These are phyloP conservation scores for Condylura cristata DNA, from an alignment of 2,113 vertebrate species.

Conservation along the genomic window DNA sequence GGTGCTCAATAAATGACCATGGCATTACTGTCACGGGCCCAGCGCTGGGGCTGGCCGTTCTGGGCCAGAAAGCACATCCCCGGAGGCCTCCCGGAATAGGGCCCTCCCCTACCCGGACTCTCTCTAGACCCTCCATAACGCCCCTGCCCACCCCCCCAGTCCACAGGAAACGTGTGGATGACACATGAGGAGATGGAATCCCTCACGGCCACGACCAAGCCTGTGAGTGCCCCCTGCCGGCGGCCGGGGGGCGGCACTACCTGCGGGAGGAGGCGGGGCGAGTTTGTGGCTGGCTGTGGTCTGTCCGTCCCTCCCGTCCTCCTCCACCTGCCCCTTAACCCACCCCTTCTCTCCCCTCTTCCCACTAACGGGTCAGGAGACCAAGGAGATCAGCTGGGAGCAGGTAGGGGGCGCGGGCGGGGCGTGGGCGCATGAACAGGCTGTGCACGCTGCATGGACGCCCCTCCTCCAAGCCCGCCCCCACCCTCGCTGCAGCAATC, in stretches of 20 bases:
- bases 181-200: slow-evolving; percentile 97
- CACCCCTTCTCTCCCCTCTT: slow-evolving; percentile 81
- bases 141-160: slow-evolving; percentile 83
- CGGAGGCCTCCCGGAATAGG: not conserved
- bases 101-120: not conserved
- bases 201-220: slow-evolving; percentile 92
- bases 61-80: not conserved
- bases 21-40: not conserved
- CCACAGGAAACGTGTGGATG: slow-evolving; percentile 97
- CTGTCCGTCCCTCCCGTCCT: not conserved
- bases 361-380: slow-evolving; percentile 88
- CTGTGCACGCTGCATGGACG: slow-evolving; percentile 75
- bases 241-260: slow-evolving; percentile 11
- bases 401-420: slow-evolving; percentile 88
- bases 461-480: slow-evolving; percentile 24
- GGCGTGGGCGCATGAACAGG: slow-evolving; percentile 68
- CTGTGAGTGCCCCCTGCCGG: slow-evolving; percentile 86
- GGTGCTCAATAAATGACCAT: not conserved
- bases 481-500: not conserved
- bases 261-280: not conserved
- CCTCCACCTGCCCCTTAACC: slow-evolving; percentile 77
- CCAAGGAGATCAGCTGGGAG: slow-evolving; percentile 96
- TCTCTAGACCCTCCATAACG: not conserved
- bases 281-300: slow-evolving; percentile 1
- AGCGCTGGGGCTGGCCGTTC: not conserved